These are phyloP conservation scores for Neuroterus valhalla DNA, from an alignment of 1,140 invertebrate genomes.

Conservation along the genomic window DNA sequence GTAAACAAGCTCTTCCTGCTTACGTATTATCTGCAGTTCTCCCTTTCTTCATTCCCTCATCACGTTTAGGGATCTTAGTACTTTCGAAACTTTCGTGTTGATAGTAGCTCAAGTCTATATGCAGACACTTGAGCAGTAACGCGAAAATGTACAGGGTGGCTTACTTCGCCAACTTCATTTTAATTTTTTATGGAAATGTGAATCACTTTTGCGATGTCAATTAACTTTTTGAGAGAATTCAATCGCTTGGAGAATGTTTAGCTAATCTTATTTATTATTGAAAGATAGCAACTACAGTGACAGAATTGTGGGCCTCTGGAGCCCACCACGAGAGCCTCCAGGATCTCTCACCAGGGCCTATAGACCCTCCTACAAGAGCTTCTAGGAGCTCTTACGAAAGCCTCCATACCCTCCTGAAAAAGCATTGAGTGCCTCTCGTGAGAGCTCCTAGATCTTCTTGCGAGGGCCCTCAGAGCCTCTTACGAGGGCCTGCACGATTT, in stretches of 20 bases:
- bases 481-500: too few species aligned
- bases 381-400: too few species aligned
- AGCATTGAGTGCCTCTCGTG: too few species aligned
- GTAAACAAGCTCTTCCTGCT: constrained; percentile 15
- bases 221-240: not conserved
- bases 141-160: constrained; percentile 14
- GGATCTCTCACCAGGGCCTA: too few species aligned
- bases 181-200: constrained; percentile 1
- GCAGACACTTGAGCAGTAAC: constrained; percentile 13
- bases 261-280: too few species aligned
- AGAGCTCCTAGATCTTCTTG: too few species aligned
- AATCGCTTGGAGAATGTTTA: not conserved
- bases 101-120: constrained; percentile 14
- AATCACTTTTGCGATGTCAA: constrained; percentile 2
- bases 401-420: too few species aligned
- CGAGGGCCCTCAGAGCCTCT: too few species aligned
- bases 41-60: constrained; percentile 21
- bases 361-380: too few species aligned
- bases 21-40: constrained; percentile 14
- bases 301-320: too few species aligned
- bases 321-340: too few species aligned
- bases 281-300: too few species aligned
- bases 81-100: constrained; percentile 15
- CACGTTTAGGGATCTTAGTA: constrained; percentile 12
- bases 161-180: constrained; percentile 11